Percentiles rank a stretch among this genome's conserved stretches.
phyloP scores from a whole-genome alignment of 2,888 invertebrate genomes.

The Rhagonycha fulva region DNA sequence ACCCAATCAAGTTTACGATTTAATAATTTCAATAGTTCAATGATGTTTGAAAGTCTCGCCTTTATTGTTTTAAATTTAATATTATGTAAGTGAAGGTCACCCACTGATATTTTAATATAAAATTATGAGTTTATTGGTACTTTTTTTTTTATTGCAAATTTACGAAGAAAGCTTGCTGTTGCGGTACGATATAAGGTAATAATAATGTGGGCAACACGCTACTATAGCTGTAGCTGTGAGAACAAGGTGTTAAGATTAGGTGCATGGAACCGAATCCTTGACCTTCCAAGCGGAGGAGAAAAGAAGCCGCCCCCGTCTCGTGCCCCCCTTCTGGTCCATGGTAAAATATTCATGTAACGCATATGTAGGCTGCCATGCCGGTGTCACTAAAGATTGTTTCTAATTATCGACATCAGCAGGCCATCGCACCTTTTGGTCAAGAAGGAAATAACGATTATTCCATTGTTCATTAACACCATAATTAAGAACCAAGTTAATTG shows the following conservation, averaged over 20 bases:
- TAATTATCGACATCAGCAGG: constrained; percentile 39
- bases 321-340: constrained; percentile 14
- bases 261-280: constrained; percentile 35
- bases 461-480: constrained; percentile 44
- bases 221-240: constrained; percentile 35
- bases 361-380: constrained; percentile 28
- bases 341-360: constrained; percentile 20
- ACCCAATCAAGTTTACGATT: neutral
- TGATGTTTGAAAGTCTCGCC: neutral
- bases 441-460: constrained; percentile 32
- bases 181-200: constrained; percentile 6
- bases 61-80: neutral
- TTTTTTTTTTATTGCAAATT: neutral
- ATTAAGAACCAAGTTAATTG: constrained; percentile 33
- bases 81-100: neutral
- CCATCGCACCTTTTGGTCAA: constrained; percentile 37
- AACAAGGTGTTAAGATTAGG: constrained; percentile 37
- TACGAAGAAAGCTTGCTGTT: neutral
- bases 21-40: neutral
- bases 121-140: neutral
- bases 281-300: constrained; percentile 35
- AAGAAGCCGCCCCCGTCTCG: constrained; percentile 29
- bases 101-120: neutral
- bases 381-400: constrained; percentile 36
- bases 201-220: constrained; percentile 34